Evolutionary conservation across 2,888 invertebrate species (phyloP).

Genomic region (Temnothorax ravouxi): DNA sequence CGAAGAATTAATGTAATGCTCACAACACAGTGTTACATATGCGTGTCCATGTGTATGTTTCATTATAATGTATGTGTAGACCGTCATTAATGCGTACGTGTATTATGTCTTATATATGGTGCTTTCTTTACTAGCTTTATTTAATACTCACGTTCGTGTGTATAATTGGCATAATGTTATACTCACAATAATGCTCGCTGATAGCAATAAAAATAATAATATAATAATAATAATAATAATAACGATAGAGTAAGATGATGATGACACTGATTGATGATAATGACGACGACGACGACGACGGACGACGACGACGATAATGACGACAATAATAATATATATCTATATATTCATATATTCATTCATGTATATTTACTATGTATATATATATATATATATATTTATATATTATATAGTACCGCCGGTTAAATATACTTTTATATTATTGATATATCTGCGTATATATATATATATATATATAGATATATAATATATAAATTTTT

Average conservation of each 20-base stretch:
- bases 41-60: slow-evolving; percentile 67
- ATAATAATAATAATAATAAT: slow-evolving; percentile 33
- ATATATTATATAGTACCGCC: slow-evolving; percentile 57
- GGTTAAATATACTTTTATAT: slow-evolving; percentile 81
- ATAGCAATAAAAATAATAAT: slow-evolving; percentile 45
- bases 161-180: slow-evolving; percentile 63
- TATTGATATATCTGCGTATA: slow-evolving; percentile 80
- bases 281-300: slow-evolving; percentile 9
- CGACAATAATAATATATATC: slow-evolving; percentile 52
- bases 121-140: slow-evolving; percentile 62
- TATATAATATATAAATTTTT: slow-evolving; percentile 78
- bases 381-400: slow-evolving; percentile 49
- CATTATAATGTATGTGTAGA: slow-evolving; percentile 49
- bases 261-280: slow-evolving; percentile 51
- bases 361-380: slow-evolving; percentile 46
- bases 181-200: slow-evolving; percentile 76
- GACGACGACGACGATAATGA: slow-evolving; percentile 11
- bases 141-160: slow-evolving; percentile 55
- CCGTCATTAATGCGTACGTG: slow-evolving; percentile 40
- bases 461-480: slow-evolving; percentile 53
- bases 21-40: slow-evolving; percentile 80
- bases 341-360: slow-evolving; percentile 61
- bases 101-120: slow-evolving; percentile 61
- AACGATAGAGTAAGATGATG: slow-evolving; percentile 31
- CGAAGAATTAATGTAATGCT: slow-evolving; percentile 80